Conservation (phyloP, 2,113 vertebrate species). For the Limnothrissa miodon region DNA sequence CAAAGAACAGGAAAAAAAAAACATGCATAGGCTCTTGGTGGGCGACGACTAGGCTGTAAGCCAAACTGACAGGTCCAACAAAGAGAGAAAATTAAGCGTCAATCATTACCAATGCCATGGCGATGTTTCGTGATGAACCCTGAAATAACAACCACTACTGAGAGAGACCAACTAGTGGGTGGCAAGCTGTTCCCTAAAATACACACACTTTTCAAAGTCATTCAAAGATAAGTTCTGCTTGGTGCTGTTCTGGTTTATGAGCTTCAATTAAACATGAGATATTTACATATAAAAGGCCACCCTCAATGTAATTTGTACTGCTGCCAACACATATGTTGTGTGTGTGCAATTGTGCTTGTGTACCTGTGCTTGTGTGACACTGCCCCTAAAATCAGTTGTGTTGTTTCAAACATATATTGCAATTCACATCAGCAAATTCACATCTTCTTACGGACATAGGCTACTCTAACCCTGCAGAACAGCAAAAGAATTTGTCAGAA, state of each 20-base stretch:
- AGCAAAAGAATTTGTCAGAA: no score
- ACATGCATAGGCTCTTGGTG: constrained; percentile 22
- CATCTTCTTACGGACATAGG: not conserved
- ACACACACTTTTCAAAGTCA: not conserved
- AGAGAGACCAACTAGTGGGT: constrained; percentile 19
- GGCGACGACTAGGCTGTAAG: constrained; percentile 21
- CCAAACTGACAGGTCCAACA: constrained; percentile 41
- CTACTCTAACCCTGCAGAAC: not conserved
- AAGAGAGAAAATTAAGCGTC: constrained; percentile 41
- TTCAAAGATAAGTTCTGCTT: constrained; percentile 10
- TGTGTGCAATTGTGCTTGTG: not conserved
- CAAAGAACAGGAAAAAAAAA: not conserved
- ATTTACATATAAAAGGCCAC: constrained; percentile 27
- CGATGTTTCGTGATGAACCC: not conserved
- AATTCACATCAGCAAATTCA: not conserved
- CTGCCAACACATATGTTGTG: not conserved
- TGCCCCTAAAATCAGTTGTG: not conserved
- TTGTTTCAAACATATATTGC: not conserved
- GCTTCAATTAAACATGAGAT: constrained; percentile 32
- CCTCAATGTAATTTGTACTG: constrained; percentile 27
- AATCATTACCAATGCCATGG: constrained; percentile 26
- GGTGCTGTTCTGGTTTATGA: not conserved
- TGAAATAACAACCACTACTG: not conserved
- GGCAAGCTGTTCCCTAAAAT: constrained; percentile 23
- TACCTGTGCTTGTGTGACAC: not conserved